These are phyloP conservation scores for Apamea crenata DNA, from an alignment of 2,888 invertebrate genomes.

Conservation along the genomic window DNA sequence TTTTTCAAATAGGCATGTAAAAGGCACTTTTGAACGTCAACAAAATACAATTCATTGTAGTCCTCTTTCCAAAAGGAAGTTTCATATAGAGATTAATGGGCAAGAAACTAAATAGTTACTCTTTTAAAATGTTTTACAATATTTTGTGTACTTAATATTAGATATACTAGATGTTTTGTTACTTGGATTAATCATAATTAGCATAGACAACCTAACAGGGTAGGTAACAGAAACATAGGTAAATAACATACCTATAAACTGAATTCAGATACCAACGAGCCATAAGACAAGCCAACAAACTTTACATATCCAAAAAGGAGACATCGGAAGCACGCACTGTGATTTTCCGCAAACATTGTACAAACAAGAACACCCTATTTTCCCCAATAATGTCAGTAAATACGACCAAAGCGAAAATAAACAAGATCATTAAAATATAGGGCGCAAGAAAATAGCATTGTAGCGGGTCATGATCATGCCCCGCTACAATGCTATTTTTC, in stretches of 20 bases:
- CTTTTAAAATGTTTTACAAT: too few relatives aligned
- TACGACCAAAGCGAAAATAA: slow-evolving; percentile 62
- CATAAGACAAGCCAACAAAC: background rate
- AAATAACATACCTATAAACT: background rate
- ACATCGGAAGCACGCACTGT: background rate
- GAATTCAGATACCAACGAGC: background rate
- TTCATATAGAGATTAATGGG: too few relatives aligned
- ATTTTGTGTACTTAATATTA: background rate
- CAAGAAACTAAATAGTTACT: too few relatives aligned
- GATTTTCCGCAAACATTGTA: slow-evolving; percentile 28
- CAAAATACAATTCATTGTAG: too few relatives aligned
- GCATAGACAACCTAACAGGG: background rate
- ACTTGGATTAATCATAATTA: background rate
- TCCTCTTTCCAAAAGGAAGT: too few relatives aligned
- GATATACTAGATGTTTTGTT: background rate
- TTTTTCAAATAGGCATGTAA: too few relatives aligned
- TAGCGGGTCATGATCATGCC: slow-evolving; percentile 45
- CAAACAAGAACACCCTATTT: slow-evolving; percentile 18
- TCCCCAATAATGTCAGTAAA: slow-evolving; percentile 33
- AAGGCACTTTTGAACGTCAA: too few relatives aligned
- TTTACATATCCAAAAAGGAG: background rate
- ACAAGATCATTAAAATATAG: slow-evolving; percentile 69
- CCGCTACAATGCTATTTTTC: too few relatives aligned
- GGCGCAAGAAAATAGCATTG: slow-evolving; percentile 53
- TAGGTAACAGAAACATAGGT: background rate